These are phyloP conservation scores for mouse (Mus musculus) DNA, from an alignment of 2,113 vertebrate genomes.

Conservation along the genomic window DNA sequence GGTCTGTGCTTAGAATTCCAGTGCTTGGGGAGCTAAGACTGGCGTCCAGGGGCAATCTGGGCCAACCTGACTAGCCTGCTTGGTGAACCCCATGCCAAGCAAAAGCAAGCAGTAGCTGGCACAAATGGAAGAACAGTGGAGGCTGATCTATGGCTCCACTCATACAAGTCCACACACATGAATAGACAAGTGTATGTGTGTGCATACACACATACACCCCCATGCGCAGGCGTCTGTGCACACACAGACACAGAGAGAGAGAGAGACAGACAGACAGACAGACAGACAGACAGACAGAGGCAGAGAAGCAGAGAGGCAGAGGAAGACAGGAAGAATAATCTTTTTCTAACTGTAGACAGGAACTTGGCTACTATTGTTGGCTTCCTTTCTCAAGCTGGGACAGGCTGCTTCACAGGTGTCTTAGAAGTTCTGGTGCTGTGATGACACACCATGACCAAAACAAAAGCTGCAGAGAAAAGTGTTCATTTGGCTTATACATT, in stretches of 20 bases:
- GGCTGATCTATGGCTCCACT: not conserved
- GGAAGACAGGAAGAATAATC: not conserved
- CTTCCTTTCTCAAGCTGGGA: not conserved
- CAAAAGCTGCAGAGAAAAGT: too few relatives aligned
- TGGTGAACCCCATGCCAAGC: not conserved
- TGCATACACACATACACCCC: too few relatives aligned
- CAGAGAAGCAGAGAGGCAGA: too few relatives aligned
- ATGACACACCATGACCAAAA: too few relatives aligned
- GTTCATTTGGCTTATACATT: too few relatives aligned
- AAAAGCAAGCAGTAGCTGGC: not conserved
- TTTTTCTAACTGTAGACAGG: not conserved
- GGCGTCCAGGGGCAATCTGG: not conserved
- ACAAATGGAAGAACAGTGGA: too few relatives aligned
- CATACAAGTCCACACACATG: not conserved
- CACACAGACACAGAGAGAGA: too few relatives aligned
- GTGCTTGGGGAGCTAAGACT: not conserved
- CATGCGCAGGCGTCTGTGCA: not conserved
- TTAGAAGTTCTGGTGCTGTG: too few relatives aligned
- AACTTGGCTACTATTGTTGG: not conserved
- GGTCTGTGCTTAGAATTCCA: not conserved
- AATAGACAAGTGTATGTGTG: too few relatives aligned
- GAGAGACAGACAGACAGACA: too few relatives aligned
- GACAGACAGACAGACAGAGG: too few relatives aligned
- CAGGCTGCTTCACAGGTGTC: not conserved
- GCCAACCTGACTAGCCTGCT: not conserved